Evolutionary conservation across 2,888 invertebrate species (phyloP).

Genomic region (Ptychoptera contaminata): DNA sequence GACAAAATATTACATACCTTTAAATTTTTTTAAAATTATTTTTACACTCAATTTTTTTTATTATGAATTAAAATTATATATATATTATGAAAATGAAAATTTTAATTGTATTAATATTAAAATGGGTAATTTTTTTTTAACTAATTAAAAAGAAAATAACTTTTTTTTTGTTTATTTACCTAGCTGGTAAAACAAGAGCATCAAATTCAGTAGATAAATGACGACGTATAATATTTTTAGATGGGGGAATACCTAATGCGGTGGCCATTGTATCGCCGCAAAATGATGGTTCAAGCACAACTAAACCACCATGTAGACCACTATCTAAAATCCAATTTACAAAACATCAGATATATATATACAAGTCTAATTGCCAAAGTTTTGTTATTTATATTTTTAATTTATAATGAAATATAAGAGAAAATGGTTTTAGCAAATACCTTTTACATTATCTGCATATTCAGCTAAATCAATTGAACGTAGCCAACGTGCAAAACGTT

Average conservation of each 20-base stretch:
- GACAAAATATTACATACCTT: slow-evolving; percentile 71
- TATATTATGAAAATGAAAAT: background rate
- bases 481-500: slow-evolving; percentile 86
- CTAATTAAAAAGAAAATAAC: background rate
- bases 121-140: background rate
- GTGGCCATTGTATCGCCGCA: slow-evolving; percentile 91
- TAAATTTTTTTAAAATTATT: slow-evolving; percentile 13
- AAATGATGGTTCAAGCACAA: slow-evolving; percentile 85
- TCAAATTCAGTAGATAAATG: slow-evolving; percentile 86
- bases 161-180: slow-evolving; percentile 37
- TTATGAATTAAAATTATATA: background rate
- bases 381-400: too few species aligned
- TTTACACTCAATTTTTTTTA: slow-evolving; percentile 2
- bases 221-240: slow-evolving; percentile 82
- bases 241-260: slow-evolving; percentile 79
- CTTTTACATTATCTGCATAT: slow-evolving; percentile 85
- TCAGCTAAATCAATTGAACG: slow-evolving; percentile 85
- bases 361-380: background rate
- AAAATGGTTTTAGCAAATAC: slow-evolving; percentile 30
- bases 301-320: slow-evolving; percentile 87
- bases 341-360: background rate
- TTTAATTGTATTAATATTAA: background rate
- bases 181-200: slow-evolving; percentile 79
- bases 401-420: background rate
- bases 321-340: slow-evolving; percentile 44